These are phyloP conservation scores for Beroe ovata DNA, from an alignment of 37 sponge, comb jelly and placozoan genomes.

Conservation along the genomic window DNA sequence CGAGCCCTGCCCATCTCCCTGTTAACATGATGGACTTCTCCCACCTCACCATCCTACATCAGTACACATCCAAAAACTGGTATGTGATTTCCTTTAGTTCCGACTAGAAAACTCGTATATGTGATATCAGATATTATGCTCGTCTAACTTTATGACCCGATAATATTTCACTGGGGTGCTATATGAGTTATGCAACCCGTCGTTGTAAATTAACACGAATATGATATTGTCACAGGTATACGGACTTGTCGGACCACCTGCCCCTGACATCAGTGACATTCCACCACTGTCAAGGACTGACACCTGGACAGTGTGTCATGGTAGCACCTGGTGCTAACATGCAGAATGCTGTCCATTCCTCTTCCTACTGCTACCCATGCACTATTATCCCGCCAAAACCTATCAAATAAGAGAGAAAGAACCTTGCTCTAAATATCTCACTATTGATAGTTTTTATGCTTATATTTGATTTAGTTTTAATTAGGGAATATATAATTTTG, in stretches of 20 bases:
- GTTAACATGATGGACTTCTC: constrained; percentile 36
- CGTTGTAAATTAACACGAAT: too few relatives aligned
- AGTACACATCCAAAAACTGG: constrained; percentile 65
- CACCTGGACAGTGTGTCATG: constrained; percentile 39
- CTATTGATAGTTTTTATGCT: too few relatives aligned
- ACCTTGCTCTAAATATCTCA: too few relatives aligned
- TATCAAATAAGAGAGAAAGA: constrained; percentile 14
- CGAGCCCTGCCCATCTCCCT: constrained; percentile 20
- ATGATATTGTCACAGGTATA: background rate
- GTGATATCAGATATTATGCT: background rate
- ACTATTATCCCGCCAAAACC: constrained; percentile 35
- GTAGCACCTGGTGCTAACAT: constrained; percentile 53
- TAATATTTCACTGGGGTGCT: too few relatives aligned
- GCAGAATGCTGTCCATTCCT: constrained; percentile 38
- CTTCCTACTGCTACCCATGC: constrained; percentile 51
- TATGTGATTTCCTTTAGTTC: background rate
- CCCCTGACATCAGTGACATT: constrained; percentile 5
- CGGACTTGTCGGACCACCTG: constrained; percentile 33
- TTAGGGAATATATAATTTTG: too few relatives aligned
- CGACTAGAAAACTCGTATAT: background rate
- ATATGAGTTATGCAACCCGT: too few relatives aligned
- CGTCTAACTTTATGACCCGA: too few relatives aligned
- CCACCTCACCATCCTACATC: constrained; percentile 41
- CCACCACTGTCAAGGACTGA: constrained; percentile 37
- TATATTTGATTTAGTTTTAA: too few relatives aligned